Base-by-base conservation (phyloP, 2,113 vertebrate species). In the Turdus rufiventris region DNA sequence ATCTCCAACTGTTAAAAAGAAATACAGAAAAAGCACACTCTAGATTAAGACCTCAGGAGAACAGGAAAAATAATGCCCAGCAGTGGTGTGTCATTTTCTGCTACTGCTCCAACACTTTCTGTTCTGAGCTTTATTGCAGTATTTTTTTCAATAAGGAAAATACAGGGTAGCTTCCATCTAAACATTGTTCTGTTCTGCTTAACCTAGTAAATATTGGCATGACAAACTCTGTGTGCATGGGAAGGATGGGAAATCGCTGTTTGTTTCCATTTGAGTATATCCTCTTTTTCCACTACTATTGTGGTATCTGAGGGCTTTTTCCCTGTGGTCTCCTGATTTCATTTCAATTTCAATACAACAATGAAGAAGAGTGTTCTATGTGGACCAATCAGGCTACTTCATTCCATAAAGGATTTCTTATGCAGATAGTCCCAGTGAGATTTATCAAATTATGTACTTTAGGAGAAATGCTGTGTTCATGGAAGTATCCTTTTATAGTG, bases 141-240 rank as follows among this genome's bases (percentile, higher is more conserved):
- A 16, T 85, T 50, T 67, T 77, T 94, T 94, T 81, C 42, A 89
- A n/a, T 75, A 84, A 54, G 62, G 50, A 82, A 91, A 90, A 94
- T 62, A 45, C 57, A 86, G 47, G 10, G 18, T 75, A 88, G 9
- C 67, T 91, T 78, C 25, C 19, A 36, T 91, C 33, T 89, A 58
- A 62, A 74, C 47, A 71, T 63, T 89, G 15, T 56, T 83, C 50
- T 83, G 18, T 62, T 36, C 26, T 92, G 47, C 13, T 96, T 94
- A 94, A 73, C 36, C 10, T 74, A 19, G 42, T 76, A 89, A 91
- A 65, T 58, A 83, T 5, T 58, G 58, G 36, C 36, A 87, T 81
- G 54, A 87, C 48, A 79, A 82, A 65, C 28, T 57, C 40, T 60
- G 5, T 13, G 1, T 65, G 43, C 29, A 31, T n/a, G 53, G 40